Conservation (phyloP, 37 sponge, comb jelly and placozoan species). For the Haliclona indistincta region DNA sequence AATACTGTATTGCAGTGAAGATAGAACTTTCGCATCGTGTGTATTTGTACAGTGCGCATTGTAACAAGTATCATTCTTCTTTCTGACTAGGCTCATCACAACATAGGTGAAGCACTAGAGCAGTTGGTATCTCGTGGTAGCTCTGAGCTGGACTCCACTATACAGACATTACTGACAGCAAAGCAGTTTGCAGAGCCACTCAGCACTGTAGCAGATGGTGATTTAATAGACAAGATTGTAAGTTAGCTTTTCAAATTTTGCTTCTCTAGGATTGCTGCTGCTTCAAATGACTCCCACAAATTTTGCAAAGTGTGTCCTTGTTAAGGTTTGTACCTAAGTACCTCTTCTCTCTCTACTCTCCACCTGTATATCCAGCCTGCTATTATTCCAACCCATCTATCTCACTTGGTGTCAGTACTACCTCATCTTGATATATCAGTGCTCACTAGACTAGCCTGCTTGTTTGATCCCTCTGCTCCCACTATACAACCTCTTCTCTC, state of each 20-base stretch:
- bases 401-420: slow-evolving; percentile 40
- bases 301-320: slow-evolving; percentile 44
- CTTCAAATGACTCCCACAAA: slow-evolving; percentile 61
- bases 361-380: slow-evolving; percentile 39
- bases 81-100: slow-evolving; percentile 46
- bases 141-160: slow-evolving; percentile 17
- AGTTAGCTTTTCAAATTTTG: neutral
- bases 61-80: neutral
- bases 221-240: neutral
- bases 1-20: neutral
- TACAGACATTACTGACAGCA: slow-evolving; percentile 42
- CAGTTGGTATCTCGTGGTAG: slow-evolving; percentile 32
- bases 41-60: neutral
- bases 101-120: slow-evolving; percentile 41
- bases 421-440: slow-evolving; percentile 38
- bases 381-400: slow-evolving; percentile 41
- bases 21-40: neutral
- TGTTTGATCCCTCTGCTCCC: slow-evolving; percentile 72
- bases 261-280: slow-evolving; percentile 45
- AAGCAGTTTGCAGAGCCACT: slow-evolving; percentile 48
- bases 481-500: slow-evolving; percentile 62
- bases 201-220: slow-evolving; percentile 39
- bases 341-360: neutral
- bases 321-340: slow-evolving; percentile 28
- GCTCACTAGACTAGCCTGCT: slow-evolving; percentile 41